Conservation (phyloP, 2,888 invertebrate species). For the Eubasilissa splendida region DNA sequence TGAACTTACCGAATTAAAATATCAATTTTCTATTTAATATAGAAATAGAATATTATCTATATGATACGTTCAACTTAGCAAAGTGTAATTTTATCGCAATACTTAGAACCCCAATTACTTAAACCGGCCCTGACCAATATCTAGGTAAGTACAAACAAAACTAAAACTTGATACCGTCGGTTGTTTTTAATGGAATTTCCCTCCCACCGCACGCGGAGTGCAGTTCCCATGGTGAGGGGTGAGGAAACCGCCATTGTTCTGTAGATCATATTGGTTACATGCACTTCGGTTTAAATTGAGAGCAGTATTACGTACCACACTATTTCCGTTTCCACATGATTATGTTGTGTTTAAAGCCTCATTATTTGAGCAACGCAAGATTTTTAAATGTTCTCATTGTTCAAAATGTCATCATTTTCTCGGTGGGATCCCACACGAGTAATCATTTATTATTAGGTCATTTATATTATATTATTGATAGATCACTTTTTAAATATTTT, state of each 20-base stretch:
- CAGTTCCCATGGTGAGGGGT: conserved; percentile 14
- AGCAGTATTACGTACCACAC: conserved; percentile 11
- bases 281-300: conserved; percentile 31
- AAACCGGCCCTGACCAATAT: too few relatives aligned
- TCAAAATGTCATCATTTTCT: neutral
- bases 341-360: conserved; percentile 3
- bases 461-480: too few relatives aligned
- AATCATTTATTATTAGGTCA: too few relatives aligned
- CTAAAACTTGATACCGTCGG: neutral
- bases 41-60: too few relatives aligned
- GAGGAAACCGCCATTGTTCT: conserved; percentile 29
- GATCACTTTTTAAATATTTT: too few relatives aligned
- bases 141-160: too few relatives aligned
- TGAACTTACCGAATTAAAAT: too few relatives aligned
- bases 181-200: neutral
- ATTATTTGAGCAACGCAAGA: conserved; percentile 20
- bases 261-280: conserved; percentile 22
- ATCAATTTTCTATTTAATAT: too few relatives aligned
- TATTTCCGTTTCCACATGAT: conserved; percentile 6
- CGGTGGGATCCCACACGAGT: too few relatives aligned
- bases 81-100: too few relatives aligned
- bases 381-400: conserved; percentile 17
- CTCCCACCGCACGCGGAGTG: neutral
- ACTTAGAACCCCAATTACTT: too few relatives aligned
- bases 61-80: too few relatives aligned